A percentile compares a stretch with the other conserved stretches of the same genome.
Conservation (phyloP, 2,797 vertebrate genomes). For the Furcifer pardalis region DNA sequence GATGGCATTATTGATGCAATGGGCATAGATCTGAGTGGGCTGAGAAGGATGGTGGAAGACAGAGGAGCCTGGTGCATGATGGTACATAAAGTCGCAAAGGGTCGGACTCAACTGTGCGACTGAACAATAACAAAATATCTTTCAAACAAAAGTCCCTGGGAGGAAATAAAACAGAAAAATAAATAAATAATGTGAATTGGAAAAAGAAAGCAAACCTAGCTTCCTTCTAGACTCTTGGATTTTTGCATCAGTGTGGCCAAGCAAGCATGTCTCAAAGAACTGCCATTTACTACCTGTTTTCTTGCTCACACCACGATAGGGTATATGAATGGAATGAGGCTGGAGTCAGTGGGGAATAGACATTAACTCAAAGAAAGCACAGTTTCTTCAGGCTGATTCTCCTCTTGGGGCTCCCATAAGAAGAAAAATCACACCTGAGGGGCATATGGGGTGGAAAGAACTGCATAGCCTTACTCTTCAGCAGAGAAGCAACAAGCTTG, state of each 20-base stretch:
- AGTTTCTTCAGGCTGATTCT: conserved; percentile 18
- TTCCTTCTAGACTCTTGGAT: conserved; percentile 53
- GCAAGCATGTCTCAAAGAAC: conserved; percentile 45
- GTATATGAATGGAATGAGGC: conserved; percentile 56
- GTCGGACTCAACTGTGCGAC: no score
- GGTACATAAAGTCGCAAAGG: no score
- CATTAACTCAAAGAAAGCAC: conserved; percentile 30
- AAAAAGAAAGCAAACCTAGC: conserved; percentile 64
- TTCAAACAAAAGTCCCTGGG: conserved; percentile 33
- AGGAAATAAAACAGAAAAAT: not conserved
- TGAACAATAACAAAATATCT: no score
- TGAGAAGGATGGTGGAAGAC: no score
- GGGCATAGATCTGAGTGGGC: no score
- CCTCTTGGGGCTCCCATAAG: not conserved
- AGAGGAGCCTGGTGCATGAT: no score
- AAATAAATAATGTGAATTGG: conserved; percentile 47
- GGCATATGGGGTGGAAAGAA: conserved; percentile 5
- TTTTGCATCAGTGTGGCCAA: conserved; percentile 2
- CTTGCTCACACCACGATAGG: conserved; percentile 51
- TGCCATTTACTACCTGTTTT: conserved; percentile 52
- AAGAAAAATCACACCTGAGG: conserved; percentile 15
- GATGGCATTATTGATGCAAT: no score
- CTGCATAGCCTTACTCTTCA: not conserved
- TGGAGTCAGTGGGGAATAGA: conserved; percentile 49
- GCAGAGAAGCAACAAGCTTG: conserved; percentile 31